Evolutionary conservation across 2,113 vertebrate genomes (phyloP), one percentile per base, ranked within the genome.

Genomic region (Gobio gobio): DNA sequence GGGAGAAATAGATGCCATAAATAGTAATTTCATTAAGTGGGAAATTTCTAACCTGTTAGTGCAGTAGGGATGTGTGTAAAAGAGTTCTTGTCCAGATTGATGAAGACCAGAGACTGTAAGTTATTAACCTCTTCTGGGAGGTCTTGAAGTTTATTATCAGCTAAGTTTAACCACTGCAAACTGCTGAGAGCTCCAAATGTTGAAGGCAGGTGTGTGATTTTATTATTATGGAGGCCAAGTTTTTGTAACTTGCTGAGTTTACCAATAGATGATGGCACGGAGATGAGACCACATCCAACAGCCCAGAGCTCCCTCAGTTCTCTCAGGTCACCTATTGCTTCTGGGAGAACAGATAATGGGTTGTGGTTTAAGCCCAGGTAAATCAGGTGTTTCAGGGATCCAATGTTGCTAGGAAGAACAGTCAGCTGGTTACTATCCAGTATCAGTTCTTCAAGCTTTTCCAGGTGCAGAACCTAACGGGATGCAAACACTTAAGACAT

Each of bases 281-380:
- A 83, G 26, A 83, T 18, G 16, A 87, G 88, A 56, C 85, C 58
- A 10, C 88, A 87, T 26, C 63, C 58, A 18, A 54, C 56, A 20
- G 89, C 89, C 87, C 87, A 89, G 36, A 86, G 84, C 73, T 87
- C 89, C 29, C 51, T 24, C 45, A 89, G 86, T 12, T 89, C 68
- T n/a, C n/a, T 0, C 20, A 90, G 82, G 40, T 90, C 87, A 43
- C 87, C 89, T 33, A 89, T 20, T 10, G 68, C 78, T n/a, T 86
- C 86, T 1, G 87, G 84, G 2, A 87, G 89, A 1, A 86, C 24
- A 14, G 82, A 81, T 3, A 89, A 16, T 5, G 86, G 89, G 58
- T 89, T 87, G 45, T 83, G 66, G 82, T 86, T 90, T 58, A 89
- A 8, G 18, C 80, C 83, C 36, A 90, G 83, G 47, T 85, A 89